A percentile compares a stretch with the other conserved stretches of the same genome.
These are phyloP conservation scores for Arenicola marina DNA, from an alignment of 2,888 invertebrate genomes.

Conservation along the genomic window DNA sequence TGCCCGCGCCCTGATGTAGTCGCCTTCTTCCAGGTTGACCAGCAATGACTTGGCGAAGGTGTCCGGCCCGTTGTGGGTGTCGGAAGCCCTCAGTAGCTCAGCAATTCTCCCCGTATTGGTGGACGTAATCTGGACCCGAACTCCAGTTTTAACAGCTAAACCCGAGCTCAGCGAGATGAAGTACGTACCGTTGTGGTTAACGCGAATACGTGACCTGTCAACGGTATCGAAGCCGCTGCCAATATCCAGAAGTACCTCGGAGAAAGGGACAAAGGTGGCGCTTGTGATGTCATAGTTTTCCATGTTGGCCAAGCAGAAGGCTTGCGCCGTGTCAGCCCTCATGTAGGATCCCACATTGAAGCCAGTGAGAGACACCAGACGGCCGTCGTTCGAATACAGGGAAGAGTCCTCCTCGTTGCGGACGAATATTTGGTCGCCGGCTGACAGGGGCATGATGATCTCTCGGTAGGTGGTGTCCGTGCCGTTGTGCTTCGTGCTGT, in stretches of 20 bases:
- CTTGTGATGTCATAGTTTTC: too few species aligned
- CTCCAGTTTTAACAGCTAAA: background rate
- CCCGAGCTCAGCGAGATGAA: background rate
- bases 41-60: too few species aligned
- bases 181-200: background rate
- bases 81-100: background rate
- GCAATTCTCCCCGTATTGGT: background rate
- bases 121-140: background rate
- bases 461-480: background rate
- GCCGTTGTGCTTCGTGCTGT: background rate
- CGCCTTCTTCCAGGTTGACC: background rate
- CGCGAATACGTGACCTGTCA: too few species aligned
- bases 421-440: background rate
- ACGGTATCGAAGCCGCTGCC: too few species aligned
- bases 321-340: background rate
- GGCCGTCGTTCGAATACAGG: background rate
- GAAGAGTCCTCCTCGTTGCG: background rate
- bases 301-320: too few species aligned
- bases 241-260: too few species aligned
- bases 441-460: background rate
- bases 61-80: background rate
- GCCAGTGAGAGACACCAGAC: background rate
- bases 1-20: background rate
- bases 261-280: too few species aligned
- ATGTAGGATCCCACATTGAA: background rate